phyloP scores from a whole-genome alignment of 2,113 vertebrate species.

The Vulpes ferrilata region DNA sequence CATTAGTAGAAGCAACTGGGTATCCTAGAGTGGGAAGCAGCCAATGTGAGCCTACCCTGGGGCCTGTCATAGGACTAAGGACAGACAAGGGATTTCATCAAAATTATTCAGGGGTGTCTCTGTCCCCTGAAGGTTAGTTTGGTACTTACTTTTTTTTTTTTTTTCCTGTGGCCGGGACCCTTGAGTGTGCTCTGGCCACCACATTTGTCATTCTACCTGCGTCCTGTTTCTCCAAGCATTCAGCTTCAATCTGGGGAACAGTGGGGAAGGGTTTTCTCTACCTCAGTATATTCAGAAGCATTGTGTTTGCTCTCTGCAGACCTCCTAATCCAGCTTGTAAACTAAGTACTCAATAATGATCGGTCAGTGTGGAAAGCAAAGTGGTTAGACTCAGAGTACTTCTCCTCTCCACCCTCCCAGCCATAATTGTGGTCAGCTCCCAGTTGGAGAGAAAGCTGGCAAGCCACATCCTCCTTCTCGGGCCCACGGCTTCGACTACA shows the following conservation, averaged over 20 bases:
- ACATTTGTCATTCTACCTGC: not conserved
- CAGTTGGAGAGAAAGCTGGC: not conserved
- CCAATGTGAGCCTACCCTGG: not conserved
- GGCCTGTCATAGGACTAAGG: rapidly evolving
- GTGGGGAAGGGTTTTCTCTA: not conserved
- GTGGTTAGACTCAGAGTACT: not conserved
- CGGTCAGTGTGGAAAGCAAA: not conserved
- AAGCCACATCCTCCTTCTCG: not conserved
- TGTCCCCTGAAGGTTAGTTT: not conserved
- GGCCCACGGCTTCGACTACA: rapidly evolving
- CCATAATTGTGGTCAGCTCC: not conserved
- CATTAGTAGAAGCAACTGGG: not conserved
- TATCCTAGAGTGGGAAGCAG: not conserved
- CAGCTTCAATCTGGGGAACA: not conserved
- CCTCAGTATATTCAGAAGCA: not conserved
- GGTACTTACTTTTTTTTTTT: not conserved
- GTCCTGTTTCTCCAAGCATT: not conserved
- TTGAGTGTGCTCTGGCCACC: not conserved
- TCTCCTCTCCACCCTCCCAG: rapidly evolving
- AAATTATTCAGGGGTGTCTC: rapidly evolving
- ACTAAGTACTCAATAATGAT: not conserved
- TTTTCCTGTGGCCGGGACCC: not conserved
- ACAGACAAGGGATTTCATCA: not conserved
- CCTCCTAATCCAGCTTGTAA: not conserved
- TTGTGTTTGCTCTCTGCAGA: not conserved